Conservation (phyloP, 2,113 vertebrate species). For the Hemichromis elongatus region DNA sequence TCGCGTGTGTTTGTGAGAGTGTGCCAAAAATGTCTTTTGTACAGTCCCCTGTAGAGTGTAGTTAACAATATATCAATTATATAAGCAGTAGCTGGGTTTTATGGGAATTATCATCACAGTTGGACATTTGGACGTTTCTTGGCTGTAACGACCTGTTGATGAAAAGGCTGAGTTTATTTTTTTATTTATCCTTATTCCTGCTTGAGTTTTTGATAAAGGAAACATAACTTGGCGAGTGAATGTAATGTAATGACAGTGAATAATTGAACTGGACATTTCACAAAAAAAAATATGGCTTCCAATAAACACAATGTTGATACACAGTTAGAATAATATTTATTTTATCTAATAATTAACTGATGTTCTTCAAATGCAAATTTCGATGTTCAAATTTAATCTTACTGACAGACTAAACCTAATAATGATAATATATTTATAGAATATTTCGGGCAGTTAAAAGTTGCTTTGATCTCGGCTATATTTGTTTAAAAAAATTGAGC, state of each 20-base stretch:
- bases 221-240: background rate
- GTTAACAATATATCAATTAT: conserved; percentile 47
- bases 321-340: background rate
- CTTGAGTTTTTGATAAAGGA: background rate
- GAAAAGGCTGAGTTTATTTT: background rate
- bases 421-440: background rate
- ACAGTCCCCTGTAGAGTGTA: conserved; percentile 19
- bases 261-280: background rate
- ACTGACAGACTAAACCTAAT: background rate
- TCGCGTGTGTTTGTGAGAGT: background rate
- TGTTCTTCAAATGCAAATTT: background rate
- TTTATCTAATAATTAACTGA: background rate
- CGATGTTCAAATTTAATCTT: background rate
- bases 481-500: background rate
- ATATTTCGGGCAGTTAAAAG: background rate
- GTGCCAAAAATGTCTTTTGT: conserved; percentile 27
- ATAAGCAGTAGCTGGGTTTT: conserved; percentile 19
- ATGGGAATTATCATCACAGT: conserved; percentile 41
- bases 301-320: background rate
- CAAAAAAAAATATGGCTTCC: background rate
- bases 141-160: conserved; percentile 37
- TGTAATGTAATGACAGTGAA: background rate
- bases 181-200: background rate
- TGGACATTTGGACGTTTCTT: conserved; percentile 31
- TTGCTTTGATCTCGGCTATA: background rate